These are phyloP conservation scores for Drepana arcuata DNA, from an alignment of 1,140 invertebrate species.

Conservation along the genomic window DNA sequence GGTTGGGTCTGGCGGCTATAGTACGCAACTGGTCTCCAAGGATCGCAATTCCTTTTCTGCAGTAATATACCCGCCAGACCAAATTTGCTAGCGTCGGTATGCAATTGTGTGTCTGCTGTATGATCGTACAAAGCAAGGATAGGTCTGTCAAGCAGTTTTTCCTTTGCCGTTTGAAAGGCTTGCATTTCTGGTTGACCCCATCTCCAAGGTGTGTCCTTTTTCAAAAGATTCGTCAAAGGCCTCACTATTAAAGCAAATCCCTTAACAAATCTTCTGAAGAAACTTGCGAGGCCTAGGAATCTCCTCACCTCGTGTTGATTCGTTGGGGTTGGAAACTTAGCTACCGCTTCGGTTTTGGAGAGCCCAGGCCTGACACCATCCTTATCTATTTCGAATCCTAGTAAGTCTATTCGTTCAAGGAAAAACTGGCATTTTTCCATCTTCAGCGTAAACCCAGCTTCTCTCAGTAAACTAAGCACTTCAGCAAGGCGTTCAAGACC, in stretches of 20 bases:
- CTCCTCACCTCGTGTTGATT: constrained; percentile 33
- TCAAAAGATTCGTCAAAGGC: constrained; percentile 26
- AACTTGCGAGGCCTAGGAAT: constrained; percentile 40
- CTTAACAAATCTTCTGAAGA: constrained; percentile 40
- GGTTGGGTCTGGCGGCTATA: constrained; percentile 19
- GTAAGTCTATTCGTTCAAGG: constrained; percentile 22
- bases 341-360: constrained; percentile 31
- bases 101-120: constrained; percentile 11
- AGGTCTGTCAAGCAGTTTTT: constrained; percentile 5
- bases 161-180: constrained; percentile 5
- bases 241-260: constrained; percentile 24
- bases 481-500: constrained; percentile 7
- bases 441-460: constrained; percentile 24
- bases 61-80: constrained; percentile 21
- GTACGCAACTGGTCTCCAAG: constrained; percentile 17
- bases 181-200: constrained; percentile 6
- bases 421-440: constrained; percentile 35
- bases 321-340: constrained; percentile 21
- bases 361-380: constrained; percentile 26
- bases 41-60: constrained; percentile 7
- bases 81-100: constrained; percentile 20
- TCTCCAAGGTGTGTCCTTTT: constrained; percentile 19
- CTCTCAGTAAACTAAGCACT: constrained; percentile 2
- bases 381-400: constrained; percentile 26
- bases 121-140: constrained; percentile 18